Conservation (phyloP, 1,140 invertebrate genomes). For the Drosophila albomicans region DNA sequence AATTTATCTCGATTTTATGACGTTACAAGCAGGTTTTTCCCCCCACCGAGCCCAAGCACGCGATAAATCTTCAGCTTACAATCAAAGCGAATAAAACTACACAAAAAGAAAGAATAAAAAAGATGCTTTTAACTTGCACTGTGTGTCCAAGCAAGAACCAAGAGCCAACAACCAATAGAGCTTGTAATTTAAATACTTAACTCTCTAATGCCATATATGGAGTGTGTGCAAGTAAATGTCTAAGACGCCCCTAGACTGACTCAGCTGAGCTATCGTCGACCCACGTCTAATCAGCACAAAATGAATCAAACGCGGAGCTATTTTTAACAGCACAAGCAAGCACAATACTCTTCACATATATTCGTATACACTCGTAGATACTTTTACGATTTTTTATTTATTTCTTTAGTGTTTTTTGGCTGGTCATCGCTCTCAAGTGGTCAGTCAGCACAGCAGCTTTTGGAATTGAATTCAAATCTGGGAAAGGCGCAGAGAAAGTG, state of each 20-base stretch:
- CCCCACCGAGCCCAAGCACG: constrained; percentile 44
- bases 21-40: constrained; percentile 76
- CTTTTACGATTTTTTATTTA: neutral
- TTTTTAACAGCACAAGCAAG: constrained; percentile 44
- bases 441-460: constrained; percentile 12
- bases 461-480: constrained; percentile 54
- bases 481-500: constrained; percentile 77
- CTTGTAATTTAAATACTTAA: constrained; percentile 66
- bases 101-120: constrained; percentile 32
- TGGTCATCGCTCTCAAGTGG: constrained; percentile 76
- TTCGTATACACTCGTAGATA: constrained; percentile 3
- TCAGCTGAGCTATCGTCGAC: constrained; percentile 37
- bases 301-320: constrained; percentile 53
- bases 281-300: constrained; percentile 55
- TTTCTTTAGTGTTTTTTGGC: constrained; percentile 29
- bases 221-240: constrained; percentile 16
- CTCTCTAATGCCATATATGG: constrained; percentile 56
- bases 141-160: neutral
- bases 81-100: constrained; percentile 63
- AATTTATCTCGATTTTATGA: constrained; percentile 83
- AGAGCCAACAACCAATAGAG: neutral
- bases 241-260: constrained; percentile 30
- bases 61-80: constrained; percentile 76
- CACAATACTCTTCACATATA: constrained; percentile 28
- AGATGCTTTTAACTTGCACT: constrained; percentile 46